Evolutionary conservation across 2,113 vertebrate species (phyloP).

Genomic region (Tachysurus vachellii): DNA sequence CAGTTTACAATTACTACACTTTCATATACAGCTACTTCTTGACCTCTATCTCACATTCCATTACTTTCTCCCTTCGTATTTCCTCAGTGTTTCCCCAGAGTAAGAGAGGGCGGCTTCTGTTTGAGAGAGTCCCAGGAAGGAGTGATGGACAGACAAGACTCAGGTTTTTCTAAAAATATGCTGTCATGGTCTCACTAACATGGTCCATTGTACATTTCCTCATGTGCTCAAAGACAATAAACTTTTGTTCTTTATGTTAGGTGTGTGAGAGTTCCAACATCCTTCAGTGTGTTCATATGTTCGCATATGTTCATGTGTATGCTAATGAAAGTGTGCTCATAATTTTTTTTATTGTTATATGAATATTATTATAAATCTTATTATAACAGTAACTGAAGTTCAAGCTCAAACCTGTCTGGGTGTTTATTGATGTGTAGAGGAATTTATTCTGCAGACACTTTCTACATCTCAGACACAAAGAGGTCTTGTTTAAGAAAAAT

Average conservation of each 20-base stretch:
- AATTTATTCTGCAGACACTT: background rate
- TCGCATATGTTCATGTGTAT: background rate
- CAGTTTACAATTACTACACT: background rate
- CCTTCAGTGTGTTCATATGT: background rate
- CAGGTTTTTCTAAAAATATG: constrained; percentile 76
- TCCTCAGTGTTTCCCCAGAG: constrained; percentile 60
- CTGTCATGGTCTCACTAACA: background rate
- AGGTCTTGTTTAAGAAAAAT: background rate
- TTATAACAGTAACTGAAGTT: background rate
- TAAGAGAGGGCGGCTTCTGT: constrained; percentile 80
- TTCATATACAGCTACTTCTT: background rate
- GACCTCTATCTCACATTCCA: background rate
- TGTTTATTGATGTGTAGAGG: background rate
- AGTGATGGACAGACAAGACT: constrained; percentile 90
- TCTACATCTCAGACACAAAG: background rate
- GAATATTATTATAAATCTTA: no score
- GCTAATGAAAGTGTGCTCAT: background rate
- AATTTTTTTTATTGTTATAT: background rate
- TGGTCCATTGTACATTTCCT: no score
- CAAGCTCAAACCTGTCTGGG: background rate
- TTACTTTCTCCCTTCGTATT: background rate
- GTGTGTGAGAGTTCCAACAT: background rate
- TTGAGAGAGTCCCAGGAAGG: constrained; percentile 86
- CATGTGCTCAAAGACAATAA: background rate
- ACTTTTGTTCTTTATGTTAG: background rate